Percentiles rank a stretch among this genome's conserved stretches.
Conservation (phyloP, 2,113 vertebrate species). For the Gallinago jamesoni region DNA sequence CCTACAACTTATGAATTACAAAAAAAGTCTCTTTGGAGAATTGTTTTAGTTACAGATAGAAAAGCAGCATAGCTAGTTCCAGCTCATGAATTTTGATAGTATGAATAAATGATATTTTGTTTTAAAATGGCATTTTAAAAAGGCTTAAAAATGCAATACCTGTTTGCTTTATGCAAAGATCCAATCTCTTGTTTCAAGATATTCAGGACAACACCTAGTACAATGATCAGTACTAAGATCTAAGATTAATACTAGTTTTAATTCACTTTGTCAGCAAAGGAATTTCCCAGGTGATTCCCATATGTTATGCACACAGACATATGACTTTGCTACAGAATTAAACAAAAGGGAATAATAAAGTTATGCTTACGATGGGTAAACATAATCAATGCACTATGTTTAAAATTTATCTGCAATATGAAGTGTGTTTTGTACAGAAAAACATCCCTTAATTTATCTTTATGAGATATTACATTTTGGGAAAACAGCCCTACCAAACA, state of each 20-base stretch:
- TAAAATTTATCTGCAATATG: background rate
- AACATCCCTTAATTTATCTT: background rate
- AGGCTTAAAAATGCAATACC: background rate
- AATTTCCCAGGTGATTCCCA: background rate
- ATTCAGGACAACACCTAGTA: background rate
- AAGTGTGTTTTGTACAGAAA: background rate
- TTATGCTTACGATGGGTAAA: background rate
- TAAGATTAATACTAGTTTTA: background rate
- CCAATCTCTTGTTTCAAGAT: background rate
- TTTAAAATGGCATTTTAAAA: background rate
- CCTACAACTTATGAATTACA: background rate
- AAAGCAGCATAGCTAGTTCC: background rate
- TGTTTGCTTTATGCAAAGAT: background rate
- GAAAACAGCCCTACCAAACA: background rate
- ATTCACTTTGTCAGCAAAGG: background rate
- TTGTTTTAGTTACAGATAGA: background rate
- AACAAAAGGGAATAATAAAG: background rate
- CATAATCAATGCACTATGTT: background rate
- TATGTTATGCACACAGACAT: background rate
- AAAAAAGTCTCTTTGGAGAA: background rate
- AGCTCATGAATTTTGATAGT: background rate
- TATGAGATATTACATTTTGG: background rate
- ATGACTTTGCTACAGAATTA: background rate
- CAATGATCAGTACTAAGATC: background rate
- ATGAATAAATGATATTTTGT: background rate